A percentile compares a stretch with the other conserved stretches of the same genome.
Evolutionary conservation across 2,888 invertebrate genomes (phyloP).

Genomic region (Heliconius erato): DNA sequence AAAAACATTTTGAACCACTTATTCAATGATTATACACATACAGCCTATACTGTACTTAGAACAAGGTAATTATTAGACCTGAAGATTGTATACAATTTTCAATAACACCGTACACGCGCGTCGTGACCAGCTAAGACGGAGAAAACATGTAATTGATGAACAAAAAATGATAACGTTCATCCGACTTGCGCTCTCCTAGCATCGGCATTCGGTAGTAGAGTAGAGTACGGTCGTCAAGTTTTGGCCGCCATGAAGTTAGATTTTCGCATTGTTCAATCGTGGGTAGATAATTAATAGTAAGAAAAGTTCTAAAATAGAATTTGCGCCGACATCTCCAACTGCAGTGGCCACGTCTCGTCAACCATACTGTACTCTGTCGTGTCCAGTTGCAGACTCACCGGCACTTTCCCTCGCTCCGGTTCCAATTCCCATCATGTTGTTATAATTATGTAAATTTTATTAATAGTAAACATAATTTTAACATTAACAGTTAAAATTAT

Average conservation of each 20-base stretch:
- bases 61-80: background rate
- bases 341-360: background rate
- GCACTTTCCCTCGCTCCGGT: slow-evolving; percentile 64
- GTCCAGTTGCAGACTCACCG: slow-evolving; percentile 51
- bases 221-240: background rate
- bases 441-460: slow-evolving; percentile 22
- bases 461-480: background rate
- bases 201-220: background rate
- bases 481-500: background rate
- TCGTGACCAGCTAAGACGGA: slow-evolving; percentile 17
- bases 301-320: background rate
- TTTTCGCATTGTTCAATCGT: background rate
- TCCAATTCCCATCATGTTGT: slow-evolving; percentile 23
- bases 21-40: background rate
- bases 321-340: background rate
- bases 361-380: slow-evolving; percentile 14
- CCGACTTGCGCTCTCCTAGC: slow-evolving; percentile 9
- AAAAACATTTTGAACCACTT: background rate
- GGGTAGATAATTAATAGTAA: background rate
- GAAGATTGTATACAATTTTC: slow-evolving; percentile 10
- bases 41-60: background rate
- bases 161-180: slow-evolving; percentile 45
- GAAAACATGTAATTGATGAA: slow-evolving; percentile 40
- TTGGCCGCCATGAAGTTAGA: background rate
- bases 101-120: slow-evolving; percentile 6